Evolutionary conservation across 2,888 invertebrate genomes (phyloP).

Genomic region (Tetheella fluctuosa): DNA sequence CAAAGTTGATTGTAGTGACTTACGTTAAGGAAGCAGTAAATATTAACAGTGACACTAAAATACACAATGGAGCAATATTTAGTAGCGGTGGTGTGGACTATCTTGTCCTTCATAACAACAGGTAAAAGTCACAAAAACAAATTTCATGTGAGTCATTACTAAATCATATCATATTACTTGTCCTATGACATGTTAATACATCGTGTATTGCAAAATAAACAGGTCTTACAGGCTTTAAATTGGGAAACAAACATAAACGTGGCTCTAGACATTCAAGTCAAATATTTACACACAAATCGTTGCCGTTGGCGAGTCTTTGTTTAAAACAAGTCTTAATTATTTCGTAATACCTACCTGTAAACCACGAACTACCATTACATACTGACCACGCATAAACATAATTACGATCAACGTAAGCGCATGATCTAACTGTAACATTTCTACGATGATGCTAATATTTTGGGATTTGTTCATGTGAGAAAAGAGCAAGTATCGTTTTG

Average conservation of each 20-base stretch:
- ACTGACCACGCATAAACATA: neutral
- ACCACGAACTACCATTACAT: neutral
- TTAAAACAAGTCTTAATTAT: neutral
- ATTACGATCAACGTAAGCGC: conserved; percentile 6
- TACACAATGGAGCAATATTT: conserved; percentile 57
- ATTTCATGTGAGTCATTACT: conserved; percentile 5
- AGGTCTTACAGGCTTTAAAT: neutral
- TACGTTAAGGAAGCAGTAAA: conserved; percentile 5
- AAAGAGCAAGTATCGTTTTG: neutral
- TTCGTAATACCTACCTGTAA: conserved; percentile 7
- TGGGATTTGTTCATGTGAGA: neutral
- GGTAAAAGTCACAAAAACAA: conserved; percentile 57
- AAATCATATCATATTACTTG: conserved; percentile 2
- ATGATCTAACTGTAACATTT: neutral
- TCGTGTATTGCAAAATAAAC: neutral
- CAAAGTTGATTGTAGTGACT: conserved; percentile 22
- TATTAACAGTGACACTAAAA: conserved; percentile 22
- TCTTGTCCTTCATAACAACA: conserved; percentile 62
- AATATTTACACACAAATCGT: conserved; percentile 7
- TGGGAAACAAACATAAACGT: neutral
- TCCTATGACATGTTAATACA: neutral
- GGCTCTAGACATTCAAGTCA: neutral
- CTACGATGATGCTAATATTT: neutral
- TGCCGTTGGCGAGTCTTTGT: neutral
- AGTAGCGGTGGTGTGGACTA: conserved; percentile 48